Evolutionary conservation across 2,888 invertebrate genomes (phyloP).

Genomic region (Teleogryllus oceanicus): DNA sequence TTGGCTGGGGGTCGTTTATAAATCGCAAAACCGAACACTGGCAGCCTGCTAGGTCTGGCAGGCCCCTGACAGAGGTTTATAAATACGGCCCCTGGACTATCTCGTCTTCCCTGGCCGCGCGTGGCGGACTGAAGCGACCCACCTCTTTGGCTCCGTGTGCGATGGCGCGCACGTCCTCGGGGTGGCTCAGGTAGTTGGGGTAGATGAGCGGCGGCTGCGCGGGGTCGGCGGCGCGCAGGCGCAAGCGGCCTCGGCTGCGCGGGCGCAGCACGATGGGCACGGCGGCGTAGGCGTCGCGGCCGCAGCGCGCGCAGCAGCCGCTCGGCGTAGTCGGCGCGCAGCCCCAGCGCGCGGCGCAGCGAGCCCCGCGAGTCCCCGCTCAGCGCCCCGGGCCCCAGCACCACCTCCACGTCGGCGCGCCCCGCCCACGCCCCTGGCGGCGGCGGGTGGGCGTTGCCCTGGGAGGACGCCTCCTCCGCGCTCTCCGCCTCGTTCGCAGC

Average conservation of each 20-base stretch:
- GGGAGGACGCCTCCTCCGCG: too few species aligned
- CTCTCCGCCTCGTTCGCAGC: conserved; percentile 44
- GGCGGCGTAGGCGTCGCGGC: conserved; percentile 47
- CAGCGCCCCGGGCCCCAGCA: conserved; percentile 71
- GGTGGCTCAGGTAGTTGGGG: conserved; percentile 70
- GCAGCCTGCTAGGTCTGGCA: too few species aligned
- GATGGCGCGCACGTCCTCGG: conserved; percentile 61
- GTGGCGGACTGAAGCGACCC: background rate
- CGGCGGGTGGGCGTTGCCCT: too few species aligned
- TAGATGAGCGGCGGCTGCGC: conserved; percentile 65
- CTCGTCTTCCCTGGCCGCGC: rapidly evolving
- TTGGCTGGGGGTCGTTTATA: too few species aligned
- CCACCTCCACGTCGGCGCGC: conserved; percentile 63
- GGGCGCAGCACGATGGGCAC: conserved; percentile 64
- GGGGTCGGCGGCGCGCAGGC: conserved; percentile 65
- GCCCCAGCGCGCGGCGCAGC: conserved; percentile 54
- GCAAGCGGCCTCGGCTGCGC: conserved; percentile 61
- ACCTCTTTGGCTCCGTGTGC: conserved; percentile 60
- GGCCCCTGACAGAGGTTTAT: too few species aligned
- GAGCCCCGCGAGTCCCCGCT: conserved; percentile 68
- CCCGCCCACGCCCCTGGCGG: conserved; percentile 41
- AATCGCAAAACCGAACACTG: too few species aligned
- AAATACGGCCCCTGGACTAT: too few species aligned
- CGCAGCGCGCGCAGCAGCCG: conserved; percentile 45
- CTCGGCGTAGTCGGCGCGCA: conserved; percentile 52